Base-by-base conservation (phyloP, 2,113 vertebrate genomes). In the Brachionichthys hirsutus region DNA sequence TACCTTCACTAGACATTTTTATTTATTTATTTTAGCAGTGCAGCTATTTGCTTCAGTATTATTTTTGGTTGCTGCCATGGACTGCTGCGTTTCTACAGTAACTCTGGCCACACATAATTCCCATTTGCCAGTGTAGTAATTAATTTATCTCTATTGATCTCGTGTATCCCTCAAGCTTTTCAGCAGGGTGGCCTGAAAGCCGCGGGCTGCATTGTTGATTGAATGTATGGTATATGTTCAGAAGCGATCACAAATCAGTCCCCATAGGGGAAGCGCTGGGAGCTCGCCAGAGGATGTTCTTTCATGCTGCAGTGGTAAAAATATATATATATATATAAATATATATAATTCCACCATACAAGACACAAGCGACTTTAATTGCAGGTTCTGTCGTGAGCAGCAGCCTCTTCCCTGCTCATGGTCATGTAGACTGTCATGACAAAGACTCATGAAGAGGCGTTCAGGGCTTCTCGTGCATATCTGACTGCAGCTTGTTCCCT, bases 71-170 rank as follows among this genome's bases (percentile, higher is more conserved):
- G 52, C 74, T 48, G 65, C 49, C 44, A 43, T 46, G 58, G 43
- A 47, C 52, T 77, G 46, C 63, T 80, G 62, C 67, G 70, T 82
- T 85, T 77, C 76, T 81, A 67, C 64, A 67, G 76, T 80, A 67
- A 78, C 73, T 75, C 52, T 20, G 70, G 47, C 47, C 54, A 51
- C 54, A 47, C 63, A 66, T 57, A 81, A 78, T 55, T 80, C 79
- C 78, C 76, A 73, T 73, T 86, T 60, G 75, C 65, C 64, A 38
- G 79, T 19, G 17, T 85, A 50, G 73, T 89, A 88, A 90, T 91
- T 87, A 80, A 90, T 91, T 82, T 81, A 86, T 85, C 83, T 84
- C 24, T 81, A 87, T 90, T 88, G 87, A 89, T 89, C 79, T 76
- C 70, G 60, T 88, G 77, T 78, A 82, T 86, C 75, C 79, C 82